Conservation (phyloP, 2,113 vertebrate genomes). For the Mirza zaza region DNA sequence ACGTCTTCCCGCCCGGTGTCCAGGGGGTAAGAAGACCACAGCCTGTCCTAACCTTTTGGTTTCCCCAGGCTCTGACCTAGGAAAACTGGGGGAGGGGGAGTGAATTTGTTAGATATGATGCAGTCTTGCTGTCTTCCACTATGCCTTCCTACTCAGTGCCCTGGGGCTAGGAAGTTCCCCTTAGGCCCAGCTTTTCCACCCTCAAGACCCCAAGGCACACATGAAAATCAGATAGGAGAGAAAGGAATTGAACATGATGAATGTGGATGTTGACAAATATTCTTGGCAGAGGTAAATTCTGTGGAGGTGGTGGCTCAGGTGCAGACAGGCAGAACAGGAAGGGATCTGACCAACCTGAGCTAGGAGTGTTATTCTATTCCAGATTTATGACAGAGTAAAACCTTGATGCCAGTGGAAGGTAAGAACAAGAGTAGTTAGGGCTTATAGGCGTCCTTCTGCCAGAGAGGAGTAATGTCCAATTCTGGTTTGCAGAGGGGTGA, state of each 20-base stretch:
- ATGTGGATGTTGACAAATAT: background rate
- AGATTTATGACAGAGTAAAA: background rate
- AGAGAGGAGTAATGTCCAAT: constrained; percentile 6
- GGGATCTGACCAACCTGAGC: background rate
- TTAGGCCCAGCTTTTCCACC: constrained; percentile 4
- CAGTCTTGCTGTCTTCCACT: background rate
- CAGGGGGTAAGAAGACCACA: constrained; percentile 74
- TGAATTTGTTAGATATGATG: background rate
- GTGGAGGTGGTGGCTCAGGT: background rate
- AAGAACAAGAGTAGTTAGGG: background rate
- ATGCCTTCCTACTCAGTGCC: background rate
- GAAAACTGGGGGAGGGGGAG: background rate
- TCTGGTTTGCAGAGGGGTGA: background rate
- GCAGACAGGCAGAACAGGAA: background rate
- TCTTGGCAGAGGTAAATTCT: background rate
- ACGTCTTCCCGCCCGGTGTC: constrained; percentile 95
- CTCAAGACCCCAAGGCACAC: background rate
- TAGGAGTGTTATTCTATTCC: background rate
- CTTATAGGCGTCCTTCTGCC: background rate
- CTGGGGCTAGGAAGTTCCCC: background rate
- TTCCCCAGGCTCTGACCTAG: background rate
- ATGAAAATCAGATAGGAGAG: background rate
- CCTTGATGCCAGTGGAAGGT: background rate
- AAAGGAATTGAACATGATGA: background rate
- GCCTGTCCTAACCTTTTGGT: background rate